Base-by-base conservation (phyloP, 2,888 invertebrate genomes). In the Drosophila atroscutellata region DNA sequence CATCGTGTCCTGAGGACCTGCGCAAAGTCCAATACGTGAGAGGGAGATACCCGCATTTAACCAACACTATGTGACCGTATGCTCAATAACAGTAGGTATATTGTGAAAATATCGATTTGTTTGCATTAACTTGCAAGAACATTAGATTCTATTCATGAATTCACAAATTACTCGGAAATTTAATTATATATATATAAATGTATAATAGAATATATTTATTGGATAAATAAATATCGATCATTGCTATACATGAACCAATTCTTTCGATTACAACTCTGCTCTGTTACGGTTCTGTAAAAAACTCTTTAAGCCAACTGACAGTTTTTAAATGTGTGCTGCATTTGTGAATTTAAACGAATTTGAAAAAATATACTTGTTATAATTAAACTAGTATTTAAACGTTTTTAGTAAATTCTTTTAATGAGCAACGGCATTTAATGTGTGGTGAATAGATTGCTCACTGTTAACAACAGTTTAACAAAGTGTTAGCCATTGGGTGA, bases 401-500 rank as follows among this genome's bases (percentile, higher is more conserved):
- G 6, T 3, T 3, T 24, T 18, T 1, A n/a, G 3, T 3, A 15
- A 1, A 26, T 9, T n/a, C 26, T 1, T 13, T 24, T n/a, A 28
- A 28, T 4, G 18, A 18, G 15, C 20, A 47, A 36, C 15, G 20
- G 45, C 3, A 7, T 52, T 45, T 37, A 28, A 20, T 18, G 20
- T 34, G 13, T 24, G 9, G 15, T 49, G 28, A 49, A 70, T 26
- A 32, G 11, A 18, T 7, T 49, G 3, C 3, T 11, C 42, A 30
- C 49, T 70, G 54, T 61, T 61, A 50, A 34, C 36, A 42, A n/a
- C 49, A 42, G 28, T 9, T 36, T 28, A 2, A 18, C 7, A n/a
- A 28, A 36, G 28, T 61, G 71, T 56, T 36, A 71, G 37, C 24
- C 45, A 51, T 51, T 8, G 13, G 18, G 3, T 62, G 32, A 9